A percentile compares a stretch with the other conserved stretches of the same genome.
phyloP scores from a whole-genome alignment of 2,797 vertebrate genomes.

The Odontamblyopus lacepedii region DNA sequence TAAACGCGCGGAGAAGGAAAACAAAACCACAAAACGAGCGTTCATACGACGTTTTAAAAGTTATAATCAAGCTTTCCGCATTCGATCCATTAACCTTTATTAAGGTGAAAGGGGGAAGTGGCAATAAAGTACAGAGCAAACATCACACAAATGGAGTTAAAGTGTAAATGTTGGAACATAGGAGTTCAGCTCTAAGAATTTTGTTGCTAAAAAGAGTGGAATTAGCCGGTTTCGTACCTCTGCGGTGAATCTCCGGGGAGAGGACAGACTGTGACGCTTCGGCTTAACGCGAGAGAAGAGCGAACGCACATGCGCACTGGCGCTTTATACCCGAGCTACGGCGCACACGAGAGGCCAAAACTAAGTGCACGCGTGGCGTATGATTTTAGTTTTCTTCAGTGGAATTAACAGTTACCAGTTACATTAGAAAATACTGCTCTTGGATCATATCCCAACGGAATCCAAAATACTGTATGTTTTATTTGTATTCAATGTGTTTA shows the following conservation, averaged over 20 bases:
- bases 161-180: neutral
- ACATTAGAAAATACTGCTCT: too few relatives aligned
- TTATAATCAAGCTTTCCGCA: neutral
- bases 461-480: too few relatives aligned
- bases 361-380: too few relatives aligned
- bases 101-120: neutral
- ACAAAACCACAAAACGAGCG: neutral
- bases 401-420: too few relatives aligned
- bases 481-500: too few relatives aligned
- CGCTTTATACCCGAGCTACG: slow-evolving; percentile 27
- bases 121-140: neutral
- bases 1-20: neutral
- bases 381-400: too few relatives aligned
- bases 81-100: neutral
- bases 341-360: slow-evolving; percentile 23
- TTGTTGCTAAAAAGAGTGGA: neutral
- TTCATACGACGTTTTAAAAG: neutral
- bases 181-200: too few relatives aligned
- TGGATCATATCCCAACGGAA: too few relatives aligned
- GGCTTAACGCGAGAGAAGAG: slow-evolving; percentile 37
- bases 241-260: neutral
- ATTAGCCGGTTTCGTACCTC: slow-evolving; percentile 18
- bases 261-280: rapidly evolving
- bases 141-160: neutral
- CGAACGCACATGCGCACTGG: neutral